Base-by-base conservation (phyloP, 2,113 vertebrate genomes). In the Solea senegalensis region DNA sequence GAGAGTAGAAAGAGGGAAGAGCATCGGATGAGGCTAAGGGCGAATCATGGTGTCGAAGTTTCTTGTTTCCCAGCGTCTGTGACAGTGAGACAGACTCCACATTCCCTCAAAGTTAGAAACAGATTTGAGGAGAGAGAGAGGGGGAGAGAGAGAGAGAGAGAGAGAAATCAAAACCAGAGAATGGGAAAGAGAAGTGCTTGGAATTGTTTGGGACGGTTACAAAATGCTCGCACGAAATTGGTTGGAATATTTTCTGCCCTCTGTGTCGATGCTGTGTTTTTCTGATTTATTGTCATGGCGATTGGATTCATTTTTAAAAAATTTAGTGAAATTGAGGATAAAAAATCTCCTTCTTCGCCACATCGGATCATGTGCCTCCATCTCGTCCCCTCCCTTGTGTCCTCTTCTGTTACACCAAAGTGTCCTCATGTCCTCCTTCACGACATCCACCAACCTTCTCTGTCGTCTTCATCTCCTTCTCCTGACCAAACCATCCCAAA, bases 41-140 rank as follows among this genome's bases (percentile, higher is more conserved):
- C 73, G 84, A 34, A 78, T 76, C 84, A 72, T 65, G 81, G 57
- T 71, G 82, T 76, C 72, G 85, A 70, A 62, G 81, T 77, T 78
- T 71, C 66, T 80, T 59, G 68, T 82, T 85, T 84, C 76, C 82
- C 82, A 81, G 74, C 54, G 78, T 91, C 81, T 89, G 86, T 80
- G 85, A 92, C 86, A 90, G 82, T 69, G 84, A 89, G 85, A 86
- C 89, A 92, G 88, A 91, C 83, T 79, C 91, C 84, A 78, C 89
- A 90, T 92, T 92, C 88, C 85, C 85, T 81, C 50, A 12, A 88
- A 92, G 88, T 91, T 89, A 91, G 82, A 89, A 90, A 78, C 89
- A 91, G 87, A 86, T 82, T 41, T 66, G 53, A 62, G 46, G 65
- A 52, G 69, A 21, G 41, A 51, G 56, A 58, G 45, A 54, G 9